Percentiles rank a stretch among this genome's conserved stretches.
Evolutionary conservation across 1,140 invertebrate species (phyloP).

Genomic region (Zaprionus lachaisei): DNA sequence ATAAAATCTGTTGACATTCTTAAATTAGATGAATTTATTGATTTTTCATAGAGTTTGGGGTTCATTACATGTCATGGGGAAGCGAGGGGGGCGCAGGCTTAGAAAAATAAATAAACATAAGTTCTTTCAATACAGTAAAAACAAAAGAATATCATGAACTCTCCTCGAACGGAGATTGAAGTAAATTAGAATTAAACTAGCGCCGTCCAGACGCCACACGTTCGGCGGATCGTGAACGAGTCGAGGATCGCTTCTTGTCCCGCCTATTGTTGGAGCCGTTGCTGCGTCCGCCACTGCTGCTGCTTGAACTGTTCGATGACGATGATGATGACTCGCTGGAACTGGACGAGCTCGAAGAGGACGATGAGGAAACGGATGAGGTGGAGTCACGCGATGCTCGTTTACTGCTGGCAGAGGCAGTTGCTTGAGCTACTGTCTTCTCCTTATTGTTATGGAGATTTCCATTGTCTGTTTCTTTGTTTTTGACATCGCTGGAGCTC

Average conservation of each 20-base stretch:
- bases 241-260: slow-evolving; percentile 34
- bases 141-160: slow-evolving; percentile 32
- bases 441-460: slow-evolving; percentile 36
- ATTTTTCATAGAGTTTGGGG: slow-evolving; percentile 49
- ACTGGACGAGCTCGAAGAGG: slow-evolving; percentile 73
- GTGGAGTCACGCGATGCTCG: slow-evolving; percentile 49
- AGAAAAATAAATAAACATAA: slow-evolving; percentile 66
- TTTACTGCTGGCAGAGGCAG: slow-evolving; percentile 37
- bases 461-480: slow-evolving; percentile 52
- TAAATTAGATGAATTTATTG: slow-evolving; percentile 67
- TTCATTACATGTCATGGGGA: slow-evolving; percentile 56
- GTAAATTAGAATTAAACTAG: slow-evolving; percentile 9
- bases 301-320: slow-evolving; percentile 64
- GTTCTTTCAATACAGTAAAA: slow-evolving; percentile 22
- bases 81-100: slow-evolving; percentile 42
- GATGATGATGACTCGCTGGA: slow-evolving; percentile 65
- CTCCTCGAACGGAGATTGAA: slow-evolving; percentile 19
- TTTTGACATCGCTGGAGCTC: slow-evolving; percentile 46
- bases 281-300: slow-evolving; percentile 39
- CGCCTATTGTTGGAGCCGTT: slow-evolving; percentile 47
- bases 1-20: slow-evolving; percentile 58
- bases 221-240: slow-evolving; percentile 24
- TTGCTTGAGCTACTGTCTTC: slow-evolving; percentile 6
- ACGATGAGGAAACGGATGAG: slow-evolving; percentile 72
- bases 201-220: slow-evolving; percentile 11